Evolutionary conservation across 2,888 invertebrate species (phyloP).

Genomic region (Pammene aurita): DNA sequence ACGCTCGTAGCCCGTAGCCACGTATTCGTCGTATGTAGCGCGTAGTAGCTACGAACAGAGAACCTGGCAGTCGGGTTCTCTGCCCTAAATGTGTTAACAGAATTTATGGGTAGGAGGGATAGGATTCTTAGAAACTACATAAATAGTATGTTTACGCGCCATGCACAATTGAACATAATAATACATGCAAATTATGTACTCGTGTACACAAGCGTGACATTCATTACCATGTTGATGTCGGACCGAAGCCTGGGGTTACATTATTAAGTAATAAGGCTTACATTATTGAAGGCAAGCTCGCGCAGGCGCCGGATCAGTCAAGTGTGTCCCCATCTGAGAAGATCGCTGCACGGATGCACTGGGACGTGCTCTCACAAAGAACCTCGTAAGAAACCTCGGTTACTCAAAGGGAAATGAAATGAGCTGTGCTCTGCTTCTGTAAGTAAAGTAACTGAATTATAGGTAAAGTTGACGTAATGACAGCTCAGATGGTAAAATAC

Average conservation of each 20-base stretch:
- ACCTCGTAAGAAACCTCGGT: not conserved
- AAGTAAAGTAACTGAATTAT: no score
- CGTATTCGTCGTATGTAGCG: no score
- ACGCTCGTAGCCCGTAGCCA: no score
- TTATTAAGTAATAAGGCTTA: conserved; percentile 4
- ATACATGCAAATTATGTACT: conserved; percentile 7
- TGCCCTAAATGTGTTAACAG: no score
- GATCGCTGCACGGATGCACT: not conserved
- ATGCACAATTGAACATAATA: not conserved
- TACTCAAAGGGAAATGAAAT: no score
- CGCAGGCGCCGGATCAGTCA: conserved; percentile 6
- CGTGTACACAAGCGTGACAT: conserved; percentile 6
- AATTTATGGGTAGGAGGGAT: no score
- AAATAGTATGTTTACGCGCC: not conserved
- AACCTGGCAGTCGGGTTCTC: no score
- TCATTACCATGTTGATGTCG: conserved; percentile 8
- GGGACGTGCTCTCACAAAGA: not conserved
- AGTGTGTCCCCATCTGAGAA: not conserved
- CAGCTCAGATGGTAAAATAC: no score
- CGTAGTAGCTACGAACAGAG: no score
- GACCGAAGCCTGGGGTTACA: not conserved
- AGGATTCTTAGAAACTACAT: not conserved
- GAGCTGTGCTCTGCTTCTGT: no score
- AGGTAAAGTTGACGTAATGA: no score
- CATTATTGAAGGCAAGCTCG: conserved; percentile 18